A percentile compares a stretch with the other conserved stretches of the same genome.
These are phyloP conservation scores for Gorsachius goisagi DNA, from an alignment of 2,113 vertebrate genomes.

Conservation along the genomic window DNA sequence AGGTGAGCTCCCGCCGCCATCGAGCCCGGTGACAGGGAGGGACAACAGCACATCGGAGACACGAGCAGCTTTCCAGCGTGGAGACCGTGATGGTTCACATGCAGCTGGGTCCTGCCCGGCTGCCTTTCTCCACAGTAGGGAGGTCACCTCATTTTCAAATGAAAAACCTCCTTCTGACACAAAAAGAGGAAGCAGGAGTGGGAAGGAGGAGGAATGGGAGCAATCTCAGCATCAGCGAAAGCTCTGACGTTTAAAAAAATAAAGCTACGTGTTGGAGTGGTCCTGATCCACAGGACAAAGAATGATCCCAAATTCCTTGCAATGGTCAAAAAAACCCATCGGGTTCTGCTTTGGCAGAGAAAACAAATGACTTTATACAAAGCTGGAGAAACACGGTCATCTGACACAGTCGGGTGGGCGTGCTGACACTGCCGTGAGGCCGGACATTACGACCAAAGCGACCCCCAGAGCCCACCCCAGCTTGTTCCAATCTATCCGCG, in stretches of 20 bases:
- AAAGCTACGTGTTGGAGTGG: background rate
- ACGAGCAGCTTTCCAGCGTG: background rate
- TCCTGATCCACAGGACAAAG: background rate
- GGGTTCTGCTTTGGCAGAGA: background rate
- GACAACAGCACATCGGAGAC: background rate
- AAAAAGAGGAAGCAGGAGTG: background rate
- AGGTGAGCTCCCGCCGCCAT: background rate
- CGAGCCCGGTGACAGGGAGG: background rate
- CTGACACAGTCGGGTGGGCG: background rate
- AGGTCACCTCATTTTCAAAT: background rate
- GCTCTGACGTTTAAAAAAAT: background rate
- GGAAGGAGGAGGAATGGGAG: background rate
- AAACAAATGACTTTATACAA: background rate
- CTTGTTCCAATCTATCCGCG: fast-evolving
- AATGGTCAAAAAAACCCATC: background rate
- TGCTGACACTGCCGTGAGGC: fast-evolving
- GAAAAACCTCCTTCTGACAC: background rate
- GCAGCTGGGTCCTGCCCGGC: background rate
- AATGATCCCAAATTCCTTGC: background rate
- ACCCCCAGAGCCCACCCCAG: background rate
- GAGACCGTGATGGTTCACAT: background rate
- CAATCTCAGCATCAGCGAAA: background rate
- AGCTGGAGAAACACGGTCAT: background rate
- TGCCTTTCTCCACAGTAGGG: background rate
- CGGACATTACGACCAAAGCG: fast-evolving